Percentiles rank a stretch among this genome's conserved stretches.
These are phyloP conservation scores for Pagrus major DNA, from an alignment of 2,113 vertebrate species.

Conservation along the genomic window DNA sequence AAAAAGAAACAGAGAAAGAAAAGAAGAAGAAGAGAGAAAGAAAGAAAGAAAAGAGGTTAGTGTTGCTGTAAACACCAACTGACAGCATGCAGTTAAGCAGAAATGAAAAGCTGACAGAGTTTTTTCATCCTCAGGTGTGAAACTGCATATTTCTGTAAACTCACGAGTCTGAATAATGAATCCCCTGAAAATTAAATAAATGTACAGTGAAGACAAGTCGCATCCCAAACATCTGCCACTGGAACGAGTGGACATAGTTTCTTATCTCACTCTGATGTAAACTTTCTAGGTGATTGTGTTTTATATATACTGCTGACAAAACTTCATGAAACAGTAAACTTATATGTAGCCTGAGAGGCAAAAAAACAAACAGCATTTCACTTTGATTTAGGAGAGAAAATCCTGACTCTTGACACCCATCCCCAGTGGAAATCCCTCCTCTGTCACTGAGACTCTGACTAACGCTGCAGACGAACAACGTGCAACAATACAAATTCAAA, in stretches of 20 bases:
- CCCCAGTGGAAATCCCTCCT: too few species aligned
- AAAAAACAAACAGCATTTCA: too few species aligned
- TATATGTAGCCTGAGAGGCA: too few species aligned
- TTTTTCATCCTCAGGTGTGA: not conserved
- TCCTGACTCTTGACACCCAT: not conserved
- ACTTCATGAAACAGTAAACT: too few species aligned
- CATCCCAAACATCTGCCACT: too few species aligned
- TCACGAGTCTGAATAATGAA: not conserved
- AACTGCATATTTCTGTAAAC: not conserved
- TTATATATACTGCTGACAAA: too few species aligned
- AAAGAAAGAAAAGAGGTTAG: constrained; percentile 64
- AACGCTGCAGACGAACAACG: constrained; percentile 13
- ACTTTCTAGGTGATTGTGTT: too few species aligned
- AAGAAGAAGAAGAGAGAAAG: constrained; percentile 18
- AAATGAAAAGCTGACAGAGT: constrained; percentile 10
- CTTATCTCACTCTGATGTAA: too few species aligned
- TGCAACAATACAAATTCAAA: not conserved
- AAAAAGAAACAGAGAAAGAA: not conserved
- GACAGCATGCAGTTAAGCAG: constrained; percentile 52
- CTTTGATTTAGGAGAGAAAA: not conserved
- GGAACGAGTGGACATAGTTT: too few species aligned
- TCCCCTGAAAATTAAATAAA: not conserved
- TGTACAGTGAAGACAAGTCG: not conserved
- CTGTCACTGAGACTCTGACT: not conserved
- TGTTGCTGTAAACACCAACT: constrained; percentile 42